Evolutionary conservation across 2,113 vertebrate species (phyloP), one percentile per base, ranked within the genome.

Genomic region (Ovis canadensis): DNA sequence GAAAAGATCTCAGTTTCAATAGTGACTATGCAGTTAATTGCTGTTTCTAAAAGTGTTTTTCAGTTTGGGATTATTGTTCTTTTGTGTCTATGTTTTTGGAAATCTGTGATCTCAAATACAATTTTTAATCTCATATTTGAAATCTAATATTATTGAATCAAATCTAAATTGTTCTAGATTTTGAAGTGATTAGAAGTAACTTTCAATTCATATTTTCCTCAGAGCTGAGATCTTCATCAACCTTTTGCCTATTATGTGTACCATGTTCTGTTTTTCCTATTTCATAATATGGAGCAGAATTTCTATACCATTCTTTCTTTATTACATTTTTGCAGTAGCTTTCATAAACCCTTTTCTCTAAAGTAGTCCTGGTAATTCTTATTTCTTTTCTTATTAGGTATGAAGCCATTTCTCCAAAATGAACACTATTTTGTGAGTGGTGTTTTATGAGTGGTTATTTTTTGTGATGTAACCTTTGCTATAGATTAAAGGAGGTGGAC

Each of bases 391-490:
- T 27, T 55, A 62, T 14, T 94, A 50, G 27, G 45, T 36, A 12
- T 84, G 64, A 92, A 86, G 40, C 19, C 16, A 97, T 82, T 78
- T 89, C 14, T 23, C 16, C 60, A 8, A 94, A 93, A 67, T 48
- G 19, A 64, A 2, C 27, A 64, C 48, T 62, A 31, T 88, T 74
- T 95, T 97, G 45, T 81, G 78, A 21, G 1, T 74, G 21, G 31
- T 80, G 40, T 88, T 74, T 95, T 96, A 50, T 81, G 45, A 50
- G 78, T 74, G 31, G n/a, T 57, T 93, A 36, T 85, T 97, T 94
- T 95, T 11, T 95, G 19, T 13, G 52, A 31, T 93, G 45, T 90
- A 60, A 78, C 23, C 36, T 62, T 14, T 92, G 84, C 74, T 85
- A 27, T 33, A 64, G 43, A 12, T 10, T 94, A 90, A 27, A 29